Evolutionary conservation across 1,140 invertebrate genomes (phyloP), one percentile per base, ranked within the genome.

Genomic region (Lethocerus indicus): DNA sequence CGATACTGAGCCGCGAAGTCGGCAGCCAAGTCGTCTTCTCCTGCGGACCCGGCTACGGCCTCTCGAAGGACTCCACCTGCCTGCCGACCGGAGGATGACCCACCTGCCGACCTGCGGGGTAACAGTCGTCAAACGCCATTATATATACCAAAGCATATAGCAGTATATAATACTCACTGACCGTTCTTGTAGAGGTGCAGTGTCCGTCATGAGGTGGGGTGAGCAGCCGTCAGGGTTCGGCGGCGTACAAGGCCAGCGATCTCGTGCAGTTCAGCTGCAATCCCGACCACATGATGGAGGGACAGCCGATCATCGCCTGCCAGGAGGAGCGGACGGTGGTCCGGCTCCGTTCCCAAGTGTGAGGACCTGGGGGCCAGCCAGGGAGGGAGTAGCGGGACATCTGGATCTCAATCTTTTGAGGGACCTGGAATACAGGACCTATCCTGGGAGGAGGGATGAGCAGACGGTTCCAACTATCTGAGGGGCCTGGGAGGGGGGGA

Each of bases 281-380:
- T 65, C 75, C 81, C 37, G 84, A 87, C 49, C 88, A 79, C 65
- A 87, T 89, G 73, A 79, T 91, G 70, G 80, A 87, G 62, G 87
- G 87, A 2, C 74, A 82, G 58, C 78, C 81, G 12, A 82, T 86
- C 54, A 75, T 87, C 32, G 79, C 83, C 13, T 93, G 89, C 66
- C 82, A 87, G 67, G 85, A 90, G 62, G n/a, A 87, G 78, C 65
- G 85, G 85, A 20, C 68, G 81, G 46, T 93, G 89, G 89, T 87
- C 83, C 27, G 76, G 82, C 50, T 74, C 77, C 26, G 67, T 81
- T 20, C 87, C 88, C 21, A 84, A 82, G 65, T 92, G 88, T 81
- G 66, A 75, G 74, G 73, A 49, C 14, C 13, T 21, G 16, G 3
- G 21, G 37, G 21, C 5, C n/a, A 32, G 29, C 7, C 7, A 32